Base-by-base conservation (phyloP, 2,888 invertebrate species). In the Chaetogeoica ovagalla region DNA sequence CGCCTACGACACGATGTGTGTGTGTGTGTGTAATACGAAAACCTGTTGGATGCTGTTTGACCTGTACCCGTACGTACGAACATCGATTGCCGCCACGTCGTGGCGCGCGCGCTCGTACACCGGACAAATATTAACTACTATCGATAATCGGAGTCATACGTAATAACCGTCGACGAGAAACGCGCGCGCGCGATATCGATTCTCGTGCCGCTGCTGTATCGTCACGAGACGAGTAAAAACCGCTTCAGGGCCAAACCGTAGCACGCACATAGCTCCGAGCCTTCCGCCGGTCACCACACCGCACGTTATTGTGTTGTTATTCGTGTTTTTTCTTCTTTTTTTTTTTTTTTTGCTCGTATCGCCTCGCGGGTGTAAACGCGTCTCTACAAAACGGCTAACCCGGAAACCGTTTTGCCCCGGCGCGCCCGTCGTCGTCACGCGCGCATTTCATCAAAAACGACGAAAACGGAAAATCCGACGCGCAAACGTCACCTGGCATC, bases 201-300 rank as follows among this genome's bases (percentile, higher is more conserved):
- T 37, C 39, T 0, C 52, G 37, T 71, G 48, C 30, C 30, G 30
- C 30, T 1, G 30, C 30, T 30, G 4, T 30, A 30, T 30, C 30
- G 30, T 63, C 21, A 23, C 79, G 43, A 63, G 70, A 13, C 57
- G 65, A 79, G 30, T 30, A 30, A 30, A 55, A 79, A 79, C 71
- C 71, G 79, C 79, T 79, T 79, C 79, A 71, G 79, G 79, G 79
- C 79, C 79, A 71, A 71, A 71, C 63, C 79, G 79, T n/a, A 2
- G 30, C 30, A 37, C 57, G 43, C 71, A 79, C 71, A 79, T 79
- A 79, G 79, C 79, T 79, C 79, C 79, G 79, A 79, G 79, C 79
- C 79, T 79, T 79, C 79, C 79, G 79, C 79, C 79, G 79, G 79
- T 79, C 57, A 79, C 79, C 79, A 71, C 79, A 9, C 43, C 7